These are phyloP conservation scores for Sialis lutaria DNA, from an alignment of 2,888 invertebrate species.

Conservation along the genomic window DNA sequence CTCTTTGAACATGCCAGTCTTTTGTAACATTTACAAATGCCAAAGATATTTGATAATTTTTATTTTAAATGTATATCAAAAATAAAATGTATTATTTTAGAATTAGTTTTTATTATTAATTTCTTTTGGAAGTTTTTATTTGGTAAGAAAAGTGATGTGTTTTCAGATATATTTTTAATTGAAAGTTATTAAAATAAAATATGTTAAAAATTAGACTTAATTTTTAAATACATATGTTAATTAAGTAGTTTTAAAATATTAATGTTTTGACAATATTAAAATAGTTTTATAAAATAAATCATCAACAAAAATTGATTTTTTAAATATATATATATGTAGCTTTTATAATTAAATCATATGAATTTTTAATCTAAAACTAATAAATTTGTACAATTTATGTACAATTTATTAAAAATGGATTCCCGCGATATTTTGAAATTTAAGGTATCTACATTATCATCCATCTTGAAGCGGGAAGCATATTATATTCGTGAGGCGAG, in stretches of 20 bases:
- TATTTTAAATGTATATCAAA: slow-evolving; percentile 8
- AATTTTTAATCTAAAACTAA: neutral
- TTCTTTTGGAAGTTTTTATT: too few relatives aligned
- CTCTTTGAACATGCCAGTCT: neutral
- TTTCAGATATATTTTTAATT: too few relatives aligned
- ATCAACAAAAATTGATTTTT: neutral
- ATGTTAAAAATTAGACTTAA: too few relatives aligned
- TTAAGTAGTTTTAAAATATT: too few relatives aligned
- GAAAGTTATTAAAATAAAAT: too few relatives aligned
- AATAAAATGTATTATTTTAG: neutral
- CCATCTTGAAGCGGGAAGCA: slow-evolving; percentile 5
- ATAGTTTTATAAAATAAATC: neutral
- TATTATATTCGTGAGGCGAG: neutral
- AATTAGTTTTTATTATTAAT: too few relatives aligned
- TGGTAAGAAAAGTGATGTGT: too few relatives aligned
- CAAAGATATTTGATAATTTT: slow-evolving; percentile 17
- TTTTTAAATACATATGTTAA: too few relatives aligned
- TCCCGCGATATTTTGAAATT: neutral
- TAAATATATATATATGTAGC: neutral
- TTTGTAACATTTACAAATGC: slow-evolving; percentile 9
- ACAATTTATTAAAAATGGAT: too few relatives aligned
- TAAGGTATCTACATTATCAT: neutral
- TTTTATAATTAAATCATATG: neutral
- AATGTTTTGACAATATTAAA: neutral
- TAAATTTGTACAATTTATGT: neutral